Conservation (phyloP, 2,888 invertebrate species). For the Phlogophora meticulosa region DNA sequence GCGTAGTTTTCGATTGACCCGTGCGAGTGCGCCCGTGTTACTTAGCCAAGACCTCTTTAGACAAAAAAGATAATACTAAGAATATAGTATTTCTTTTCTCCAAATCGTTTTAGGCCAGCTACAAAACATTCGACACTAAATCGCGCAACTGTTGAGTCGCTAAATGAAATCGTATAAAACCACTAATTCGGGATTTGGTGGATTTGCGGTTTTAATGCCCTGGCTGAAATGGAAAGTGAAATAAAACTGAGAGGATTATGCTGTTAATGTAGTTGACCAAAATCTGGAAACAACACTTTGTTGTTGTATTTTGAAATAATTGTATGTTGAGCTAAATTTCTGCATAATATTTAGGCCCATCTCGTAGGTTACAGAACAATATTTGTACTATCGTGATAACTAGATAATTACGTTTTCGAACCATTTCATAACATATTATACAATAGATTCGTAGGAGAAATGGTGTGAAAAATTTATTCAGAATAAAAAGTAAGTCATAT, state of each 20-base stretch:
- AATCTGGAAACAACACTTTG: not conserved
- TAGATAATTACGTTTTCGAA: not conserved
- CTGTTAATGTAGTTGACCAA: constrained; percentile 25
- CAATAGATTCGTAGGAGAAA: not conserved
- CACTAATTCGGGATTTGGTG: constrained; percentile 44
- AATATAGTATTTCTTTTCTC: constrained; percentile 5
- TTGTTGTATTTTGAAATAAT: constrained; percentile 10
- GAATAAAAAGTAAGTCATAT: not conserved
- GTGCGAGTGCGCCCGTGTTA: too few relatives aligned
- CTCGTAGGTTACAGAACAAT: not conserved
- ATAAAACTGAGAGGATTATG: constrained; percentile 40
- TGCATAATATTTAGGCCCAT: not conserved
- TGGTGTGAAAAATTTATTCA: not conserved
- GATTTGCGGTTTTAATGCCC: constrained; percentile 47
- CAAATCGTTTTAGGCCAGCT: not conserved
- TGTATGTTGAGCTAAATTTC: not conserved
- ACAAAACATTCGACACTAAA: constrained; percentile 13
- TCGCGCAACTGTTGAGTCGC: constrained; percentile 67
- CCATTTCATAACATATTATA: not conserved
- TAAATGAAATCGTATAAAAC: constrained; percentile 60
- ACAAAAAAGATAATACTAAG: not conserved
- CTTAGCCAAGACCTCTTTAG: too few relatives aligned
- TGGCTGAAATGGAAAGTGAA: constrained; percentile 38
- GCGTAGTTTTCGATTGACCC: too few relatives aligned
- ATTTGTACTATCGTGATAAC: too few relatives aligned